These are phyloP conservation scores for Rhinoraja longicauda DNA, from an alignment of 2,797 vertebrate genomes.

Conservation along the genomic window DNA sequence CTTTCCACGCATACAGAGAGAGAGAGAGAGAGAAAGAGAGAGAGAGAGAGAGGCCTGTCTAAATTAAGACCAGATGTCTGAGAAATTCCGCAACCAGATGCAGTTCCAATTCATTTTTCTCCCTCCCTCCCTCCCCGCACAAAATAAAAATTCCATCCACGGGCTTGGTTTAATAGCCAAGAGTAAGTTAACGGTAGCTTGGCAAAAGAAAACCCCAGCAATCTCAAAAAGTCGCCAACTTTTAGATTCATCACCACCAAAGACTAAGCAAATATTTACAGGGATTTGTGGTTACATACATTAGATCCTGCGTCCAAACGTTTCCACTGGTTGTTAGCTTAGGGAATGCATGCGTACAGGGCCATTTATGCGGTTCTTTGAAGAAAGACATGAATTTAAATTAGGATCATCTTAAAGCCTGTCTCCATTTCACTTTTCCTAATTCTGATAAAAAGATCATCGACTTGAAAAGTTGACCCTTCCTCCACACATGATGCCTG, in stretches of 20 bases:
- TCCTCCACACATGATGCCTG: too few species aligned
- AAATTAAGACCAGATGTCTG: constrained; percentile 32
- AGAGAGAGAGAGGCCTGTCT: neutral
- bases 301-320: neutral
- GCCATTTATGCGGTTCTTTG: neutral
- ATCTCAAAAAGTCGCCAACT: neutral
- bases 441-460: too few species aligned
- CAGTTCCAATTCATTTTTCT: neutral
- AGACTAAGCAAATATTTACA: neutral
- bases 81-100: neutral
- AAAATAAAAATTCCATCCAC: constrained; percentile 14
- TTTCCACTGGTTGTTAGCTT: neutral
- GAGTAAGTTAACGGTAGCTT: neutral
- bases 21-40: neutral
- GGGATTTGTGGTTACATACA: neutral
- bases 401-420: too few species aligned
- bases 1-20: neutral
- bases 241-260: neutral
- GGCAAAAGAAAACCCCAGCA: neutral
- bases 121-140: neutral
- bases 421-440: too few species aligned
- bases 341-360: neutral
- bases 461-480: too few species aligned
- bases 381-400: neutral
- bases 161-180: neutral